Evolutionary conservation across 2,113 vertebrate genomes (phyloP), one percentile per base, ranked within the genome.

Genomic region (Atlantisia rogersi): DNA sequence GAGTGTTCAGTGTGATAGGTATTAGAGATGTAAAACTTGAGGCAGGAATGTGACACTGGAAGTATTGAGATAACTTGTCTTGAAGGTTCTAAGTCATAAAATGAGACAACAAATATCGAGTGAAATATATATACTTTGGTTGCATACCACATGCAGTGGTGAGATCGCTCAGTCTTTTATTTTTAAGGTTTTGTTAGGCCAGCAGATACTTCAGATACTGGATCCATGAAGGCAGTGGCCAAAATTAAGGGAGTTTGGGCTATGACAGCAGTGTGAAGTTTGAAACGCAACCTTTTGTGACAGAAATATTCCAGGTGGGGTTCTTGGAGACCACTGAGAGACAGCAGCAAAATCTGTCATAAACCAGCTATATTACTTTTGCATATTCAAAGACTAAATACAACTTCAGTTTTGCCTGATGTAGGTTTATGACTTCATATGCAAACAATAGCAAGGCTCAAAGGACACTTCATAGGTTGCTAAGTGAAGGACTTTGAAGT

Each of bases 1-100:
- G 67, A 68, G 52, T 32, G 60, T 37, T 90, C 39, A 39, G 31
- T 74, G 44, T 55, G 71, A 59, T 50, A 82, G 59, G 40, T 90
- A 52, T 88, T 90, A 78, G 62, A 64, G 56, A 91, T 5, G 5
- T 83, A 92, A 95, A 58, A 29, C 20, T 75, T 68, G 63, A 92
- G 85, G 88, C 10, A 83, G 55, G 55, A 87, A 90, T 76, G 52
- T 69, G 77, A 64, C 28, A 40, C 28, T 60, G 24, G 56, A 92
- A 60, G 50, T 68, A 48, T 88, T 95, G 92, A 82, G 65, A 40
- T 90, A 90, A 88, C 40, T 82, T 84, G 85, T 77, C 81, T 95
- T 82, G 75, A 75, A 82, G 67, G 96, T 94, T 94, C 68, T 80
- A 75, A 86, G 48, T 44, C 76, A 93, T 94, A 50, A 94, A 91